Evolutionary conservation across 1,140 invertebrate species (phyloP), one percentile per base, ranked within the genome.

Genomic region (Prorops nasuta): DNA sequence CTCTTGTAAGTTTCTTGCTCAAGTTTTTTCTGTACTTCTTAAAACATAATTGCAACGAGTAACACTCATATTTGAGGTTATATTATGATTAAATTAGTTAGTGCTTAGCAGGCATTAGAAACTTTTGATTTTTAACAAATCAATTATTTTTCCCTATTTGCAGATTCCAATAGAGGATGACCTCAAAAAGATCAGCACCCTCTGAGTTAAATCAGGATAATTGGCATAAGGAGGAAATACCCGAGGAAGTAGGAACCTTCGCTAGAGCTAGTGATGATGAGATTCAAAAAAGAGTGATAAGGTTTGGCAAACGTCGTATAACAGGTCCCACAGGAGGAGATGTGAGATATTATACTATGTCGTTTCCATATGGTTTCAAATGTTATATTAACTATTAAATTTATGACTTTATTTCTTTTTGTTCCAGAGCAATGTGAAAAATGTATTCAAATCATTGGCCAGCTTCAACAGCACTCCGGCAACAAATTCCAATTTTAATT

Each of bases 121-220:
- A n/a, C n/a, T n/a, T n/a, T n/a, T n/a, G n/a, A n/a, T n/a, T n/a
- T n/a, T n/a, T n/a, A n/a, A n/a, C n/a, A n/a, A n/a, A n/a, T n/a
- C n/a, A n/a, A n/a, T n/a, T n/a, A n/a, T n/a, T n/a, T n/a, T n/a
- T n/a, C n/a, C n/a, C n/a, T n/a, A n/a, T n/a, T n/a, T n/a, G n/a
- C n/a, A n/a, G n/a, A n/a, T n/a, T n/a, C 24, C 4, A 28, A 6
- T 28, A 28, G 56, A 49, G 41, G 32, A 92, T 92, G 90, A 80
- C 89, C 56, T 67, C 66, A 24, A 96, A 96, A 78, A 79, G 93
- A 54, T 71, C 72, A 56, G 90, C 94, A 32, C 82, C 82, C 10
- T 83, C 77, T 24, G 86, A 95, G 47, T 76, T 96, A 47, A 94
- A 89, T 70, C 88, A 91, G 64, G 87, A 92, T n/a, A 96, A 96